Evolutionary conservation across 1,140 invertebrate genomes (phyloP), one percentile per base, ranked within the genome.

Genomic region (Anastrepha ludens): DNA sequence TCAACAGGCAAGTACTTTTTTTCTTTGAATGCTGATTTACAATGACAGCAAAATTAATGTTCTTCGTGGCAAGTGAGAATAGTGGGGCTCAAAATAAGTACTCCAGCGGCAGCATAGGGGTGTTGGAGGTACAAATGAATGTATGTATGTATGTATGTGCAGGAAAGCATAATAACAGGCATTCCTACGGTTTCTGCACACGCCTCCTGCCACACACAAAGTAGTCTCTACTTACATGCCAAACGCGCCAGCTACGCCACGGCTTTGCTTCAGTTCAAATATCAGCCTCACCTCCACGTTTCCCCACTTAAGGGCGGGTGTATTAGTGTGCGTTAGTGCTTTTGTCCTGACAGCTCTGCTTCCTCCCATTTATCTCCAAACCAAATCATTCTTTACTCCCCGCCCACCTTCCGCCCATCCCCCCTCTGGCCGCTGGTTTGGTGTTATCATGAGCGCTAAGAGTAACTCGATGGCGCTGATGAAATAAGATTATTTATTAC

Each of bases 401-500:
- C 44, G 44, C 70, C 11, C 44, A 11, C 17, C 17, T 15, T 47
- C 13, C 67, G 41, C 44, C 15, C 7, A 39, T 41, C 17, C 5
- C 70, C 2, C 2, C 2, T 29, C 29, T 67, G 1, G 1, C 44
- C 70, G 70, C 29, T 0, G 29, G 29, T 29, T 29, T 29, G 29
- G 29, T 1, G 29, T 41, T 41, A 20, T 64, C 20, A 64, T 64
- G 62, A 20, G n/a, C 62, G 9, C n/a, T 64, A 20, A 20, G 62
- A 64, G 62, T 41, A 47, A 59, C 15, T 65, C 85, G 58, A n/a
- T 60, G 59, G 62, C n/a, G 85, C 58, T 62, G 62, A 62, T 60
- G 85, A 86, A 86, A 86, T 86, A 86, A 86, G 85, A 86, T 86
- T 86, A 86, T 86, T 86, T 86, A 86, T 86, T 86, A 58, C 58